A percentile compares a stretch with the other conserved stretches of the same genome.
Evolutionary conservation across 2,113 vertebrate species (phyloP).

Genomic region (Leiothrix lutea): DNA sequence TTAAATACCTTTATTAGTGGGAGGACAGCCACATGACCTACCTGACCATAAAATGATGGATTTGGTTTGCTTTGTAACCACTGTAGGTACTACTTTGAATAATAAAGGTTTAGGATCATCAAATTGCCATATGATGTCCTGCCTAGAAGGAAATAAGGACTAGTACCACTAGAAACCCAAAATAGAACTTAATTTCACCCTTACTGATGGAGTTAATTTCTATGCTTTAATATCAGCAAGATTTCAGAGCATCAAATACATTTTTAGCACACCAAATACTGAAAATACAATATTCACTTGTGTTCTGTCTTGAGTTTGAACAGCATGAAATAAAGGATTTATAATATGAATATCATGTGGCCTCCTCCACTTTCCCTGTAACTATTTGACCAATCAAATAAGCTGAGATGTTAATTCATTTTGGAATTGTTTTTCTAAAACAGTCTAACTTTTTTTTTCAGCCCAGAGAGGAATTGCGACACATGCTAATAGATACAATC

Average conservation of each 20-base stretch:
- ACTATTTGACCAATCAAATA: background rate
- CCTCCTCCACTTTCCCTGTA: background rate
- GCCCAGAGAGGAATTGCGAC: slow-evolving; percentile 80
- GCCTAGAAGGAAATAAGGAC: background rate
- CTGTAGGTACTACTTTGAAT: background rate
- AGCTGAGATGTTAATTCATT: background rate
- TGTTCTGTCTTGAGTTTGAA: background rate
- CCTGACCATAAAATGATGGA: background rate
- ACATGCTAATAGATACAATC: slow-evolving; percentile 70
- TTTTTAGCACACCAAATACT: background rate
- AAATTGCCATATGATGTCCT: background rate
- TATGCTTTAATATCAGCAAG: background rate
- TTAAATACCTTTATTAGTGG: background rate
- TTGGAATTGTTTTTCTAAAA: background rate
- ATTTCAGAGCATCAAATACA: background rate
- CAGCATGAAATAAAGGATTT: background rate
- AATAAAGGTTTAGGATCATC: background rate
- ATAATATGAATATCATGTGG: background rate
- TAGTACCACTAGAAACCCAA: background rate
- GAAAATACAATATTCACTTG: background rate
- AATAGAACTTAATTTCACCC: background rate
- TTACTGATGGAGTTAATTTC: background rate
- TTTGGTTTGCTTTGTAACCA: background rate
- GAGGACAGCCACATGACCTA: background rate
- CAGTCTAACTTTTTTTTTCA: slow-evolving; percentile 24